Evolutionary conservation across 2,797 vertebrate species (phyloP).

Genomic region (Argya squamiceps): DNA sequence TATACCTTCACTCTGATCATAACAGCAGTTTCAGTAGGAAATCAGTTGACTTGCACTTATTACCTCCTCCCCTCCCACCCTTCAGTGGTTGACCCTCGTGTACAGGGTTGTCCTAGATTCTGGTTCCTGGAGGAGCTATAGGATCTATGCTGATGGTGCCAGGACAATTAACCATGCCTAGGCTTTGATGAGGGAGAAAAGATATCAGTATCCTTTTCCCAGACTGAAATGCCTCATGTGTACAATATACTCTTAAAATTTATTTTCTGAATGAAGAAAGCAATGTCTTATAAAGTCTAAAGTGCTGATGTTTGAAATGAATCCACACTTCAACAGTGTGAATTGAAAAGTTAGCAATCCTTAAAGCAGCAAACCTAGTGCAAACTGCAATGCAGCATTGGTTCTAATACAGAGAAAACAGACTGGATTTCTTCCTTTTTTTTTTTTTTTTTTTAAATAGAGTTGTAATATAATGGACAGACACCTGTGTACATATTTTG

Average conservation of each 20-base stretch:
- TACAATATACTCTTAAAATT: neutral
- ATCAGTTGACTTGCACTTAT: neutral
- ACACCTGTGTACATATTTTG: slow-evolving; percentile 30
- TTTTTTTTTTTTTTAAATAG: neutral
- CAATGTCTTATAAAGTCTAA: neutral
- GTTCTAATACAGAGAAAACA: neutral
- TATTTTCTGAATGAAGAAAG: neutral
- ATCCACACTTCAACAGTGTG: neutral
- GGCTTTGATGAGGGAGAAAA: neutral
- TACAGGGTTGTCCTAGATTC: slow-evolving; percentile 1
- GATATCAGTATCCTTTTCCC: neutral
- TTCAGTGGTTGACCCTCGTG: neutral
- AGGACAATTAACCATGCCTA: neutral
- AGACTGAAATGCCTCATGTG: neutral
- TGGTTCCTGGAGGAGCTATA: slow-evolving; percentile 4
- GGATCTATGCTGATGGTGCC: neutral
- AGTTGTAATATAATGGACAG: slow-evolving; percentile 44
- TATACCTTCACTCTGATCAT: slow-evolving; percentile 72
- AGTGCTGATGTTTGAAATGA: neutral
- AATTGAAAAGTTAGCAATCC: neutral
- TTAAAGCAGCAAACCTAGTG: slow-evolving; percentile 25
- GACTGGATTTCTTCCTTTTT: neutral
- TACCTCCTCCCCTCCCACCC: neutral
- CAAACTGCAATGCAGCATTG: slow-evolving; percentile 54
- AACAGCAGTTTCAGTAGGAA: slow-evolving; percentile 50